Conservation (phyloP, 2,888 invertebrate genomes). For the Patella caerulea region DNA sequence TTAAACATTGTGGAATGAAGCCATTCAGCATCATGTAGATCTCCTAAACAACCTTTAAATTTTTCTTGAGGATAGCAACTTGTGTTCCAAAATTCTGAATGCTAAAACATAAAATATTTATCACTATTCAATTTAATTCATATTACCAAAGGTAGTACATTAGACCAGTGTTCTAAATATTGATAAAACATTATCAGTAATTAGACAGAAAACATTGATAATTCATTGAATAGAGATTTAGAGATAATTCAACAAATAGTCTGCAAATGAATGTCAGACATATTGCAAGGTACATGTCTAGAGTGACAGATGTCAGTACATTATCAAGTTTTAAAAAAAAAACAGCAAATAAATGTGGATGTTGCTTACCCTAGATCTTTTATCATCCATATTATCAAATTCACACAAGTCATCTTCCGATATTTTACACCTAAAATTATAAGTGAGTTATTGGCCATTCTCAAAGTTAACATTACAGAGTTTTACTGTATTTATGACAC, state of each 20-base stretch:
- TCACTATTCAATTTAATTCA: neutral
- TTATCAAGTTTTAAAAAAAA: too few relatives aligned
- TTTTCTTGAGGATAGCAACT: slow-evolving; percentile 83
- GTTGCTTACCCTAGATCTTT: slow-evolving; percentile 76
- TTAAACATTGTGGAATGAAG: slow-evolving; percentile 73
- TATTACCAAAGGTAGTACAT: neutral
- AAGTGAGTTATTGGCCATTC: neutral
- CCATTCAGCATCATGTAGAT: slow-evolving; percentile 86
- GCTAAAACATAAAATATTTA: slow-evolving; percentile 65
- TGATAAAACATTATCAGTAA: too few relatives aligned
- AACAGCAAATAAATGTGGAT: too few relatives aligned
- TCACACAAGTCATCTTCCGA: slow-evolving; percentile 40
- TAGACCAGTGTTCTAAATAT: neutral
- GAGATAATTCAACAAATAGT: too few relatives aligned
- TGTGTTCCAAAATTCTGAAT: slow-evolving; percentile 75
- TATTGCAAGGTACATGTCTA: too few relatives aligned
- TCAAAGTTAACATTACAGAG: too few relatives aligned
- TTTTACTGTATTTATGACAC: too few relatives aligned
- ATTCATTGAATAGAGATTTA: too few relatives aligned
- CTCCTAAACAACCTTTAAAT: slow-evolving; percentile 81
- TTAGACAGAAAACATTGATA: too few relatives aligned
- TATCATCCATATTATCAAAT: slow-evolving; percentile 78
- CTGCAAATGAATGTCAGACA: too few relatives aligned
- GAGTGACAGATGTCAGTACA: too few relatives aligned
- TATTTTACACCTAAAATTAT: slow-evolving; percentile 42